Evolutionary conservation across 1,140 invertebrate genomes (phyloP).

Genomic region (Pentalonia nigronervosa): DNA sequence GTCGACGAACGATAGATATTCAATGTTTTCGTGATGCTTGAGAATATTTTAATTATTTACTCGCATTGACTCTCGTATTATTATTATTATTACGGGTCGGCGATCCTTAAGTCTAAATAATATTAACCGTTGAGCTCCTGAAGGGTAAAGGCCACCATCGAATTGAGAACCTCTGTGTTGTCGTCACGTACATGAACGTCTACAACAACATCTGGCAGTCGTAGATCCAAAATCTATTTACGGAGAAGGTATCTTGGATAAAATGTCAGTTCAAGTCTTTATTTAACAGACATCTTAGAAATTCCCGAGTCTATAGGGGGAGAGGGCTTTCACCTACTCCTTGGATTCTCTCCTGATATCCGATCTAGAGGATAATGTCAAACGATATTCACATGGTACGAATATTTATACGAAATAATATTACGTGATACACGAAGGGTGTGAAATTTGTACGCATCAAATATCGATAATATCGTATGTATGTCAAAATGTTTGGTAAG

Average conservation of each 20-base stretch:
- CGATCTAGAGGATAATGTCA: not conserved
- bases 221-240: too few species aligned
- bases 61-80: not conserved
- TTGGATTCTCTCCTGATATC: too few species aligned
- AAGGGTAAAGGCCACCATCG: not conserved
- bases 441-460: not conserved
- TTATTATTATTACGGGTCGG: not conserved
- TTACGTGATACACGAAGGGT: too few species aligned
- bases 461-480: not conserved
- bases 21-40: not conserved
- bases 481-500: not conserved
- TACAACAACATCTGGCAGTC: not conserved
- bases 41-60: not conserved
- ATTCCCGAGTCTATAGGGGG: too few species aligned
- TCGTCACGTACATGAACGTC: not conserved
- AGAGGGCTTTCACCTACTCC: too few species aligned
- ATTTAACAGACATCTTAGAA: too few species aligned
- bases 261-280: too few species aligned
- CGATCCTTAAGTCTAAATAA: not conserved
- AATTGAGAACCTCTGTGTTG: not conserved
- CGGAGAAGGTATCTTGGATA: too few species aligned
- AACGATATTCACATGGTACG: not conserved
- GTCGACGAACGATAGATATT: not conserved
- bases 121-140: not conserved
- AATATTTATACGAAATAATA: too few species aligned